Evolutionary conservation across 2,888 invertebrate genomes (phyloP).

Genomic region (Spodoptera littoralis): DNA sequence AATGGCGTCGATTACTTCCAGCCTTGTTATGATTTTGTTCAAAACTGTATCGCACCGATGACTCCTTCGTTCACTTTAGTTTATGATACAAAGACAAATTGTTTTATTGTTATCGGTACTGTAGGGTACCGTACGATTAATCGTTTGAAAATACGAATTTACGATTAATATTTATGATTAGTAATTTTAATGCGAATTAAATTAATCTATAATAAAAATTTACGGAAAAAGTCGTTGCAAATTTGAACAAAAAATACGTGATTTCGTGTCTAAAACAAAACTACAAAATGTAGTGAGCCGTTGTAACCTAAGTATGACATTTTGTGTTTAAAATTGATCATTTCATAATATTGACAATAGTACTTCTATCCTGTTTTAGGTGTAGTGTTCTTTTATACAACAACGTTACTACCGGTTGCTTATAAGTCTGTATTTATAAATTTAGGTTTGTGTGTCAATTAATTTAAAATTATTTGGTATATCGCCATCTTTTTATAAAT

Average conservation of each 20-base stretch:
- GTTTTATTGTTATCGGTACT: constrained; percentile 60
- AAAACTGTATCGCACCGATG: constrained; percentile 63
- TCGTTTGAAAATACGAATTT: no score
- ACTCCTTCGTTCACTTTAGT: constrained; percentile 59
- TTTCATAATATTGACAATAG: constrained; percentile 37
- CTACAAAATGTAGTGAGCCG: background rate
- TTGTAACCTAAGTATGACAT: background rate
- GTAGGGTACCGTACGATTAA: constrained; percentile 47
- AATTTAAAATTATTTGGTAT: no score
- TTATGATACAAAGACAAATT: constrained; percentile 57
- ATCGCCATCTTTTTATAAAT: no score
- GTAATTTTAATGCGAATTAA: no score
- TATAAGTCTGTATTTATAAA: no score
- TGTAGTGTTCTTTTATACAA: constrained; percentile 15
- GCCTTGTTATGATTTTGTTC: constrained; percentile 74
- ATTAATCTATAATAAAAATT: no score
- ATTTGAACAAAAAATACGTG: background rate
- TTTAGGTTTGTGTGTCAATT: no score
- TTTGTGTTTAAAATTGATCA: constrained; percentile 10
- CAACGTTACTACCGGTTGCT: background rate
- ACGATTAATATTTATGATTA: no score
- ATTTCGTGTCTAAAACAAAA: background rate
- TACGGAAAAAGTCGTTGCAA: no score
- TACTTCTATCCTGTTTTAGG: constrained; percentile 28
- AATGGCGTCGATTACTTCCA: constrained; percentile 52